These are phyloP conservation scores for Platysteira castanea DNA, from an alignment of 2,113 vertebrate genomes.

Conservation along the genomic window DNA sequence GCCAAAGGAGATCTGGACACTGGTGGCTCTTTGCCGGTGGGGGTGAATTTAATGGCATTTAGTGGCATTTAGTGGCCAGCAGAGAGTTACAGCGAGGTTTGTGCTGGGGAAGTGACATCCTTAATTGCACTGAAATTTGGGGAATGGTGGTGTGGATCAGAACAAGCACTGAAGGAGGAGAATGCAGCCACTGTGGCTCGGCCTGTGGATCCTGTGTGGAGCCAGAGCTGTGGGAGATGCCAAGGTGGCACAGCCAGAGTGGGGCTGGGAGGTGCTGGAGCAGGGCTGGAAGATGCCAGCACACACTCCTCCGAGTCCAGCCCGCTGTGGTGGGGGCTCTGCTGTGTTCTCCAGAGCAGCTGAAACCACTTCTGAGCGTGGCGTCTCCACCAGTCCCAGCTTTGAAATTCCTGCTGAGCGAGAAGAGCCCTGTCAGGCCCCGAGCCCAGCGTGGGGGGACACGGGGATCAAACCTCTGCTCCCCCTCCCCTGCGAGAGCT, in stretches of 20 bases:
- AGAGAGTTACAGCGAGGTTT: not conserved
- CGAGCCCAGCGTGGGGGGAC: not conserved
- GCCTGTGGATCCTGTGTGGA: rapidly evolving
- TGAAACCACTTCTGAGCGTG: not conserved
- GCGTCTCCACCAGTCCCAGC: rapidly evolving
- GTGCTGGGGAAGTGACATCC: not conserved
- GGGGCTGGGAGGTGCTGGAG: not conserved
- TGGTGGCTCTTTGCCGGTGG: rapidly evolving
- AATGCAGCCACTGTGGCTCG: rapidly evolving
- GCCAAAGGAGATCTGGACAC: not conserved
- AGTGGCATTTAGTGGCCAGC: not conserved
- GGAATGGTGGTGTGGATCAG: not conserved
- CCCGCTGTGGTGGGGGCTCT: rapidly evolving
- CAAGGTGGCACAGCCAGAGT: not conserved
- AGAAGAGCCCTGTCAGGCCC: not conserved
- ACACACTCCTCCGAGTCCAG: not conserved
- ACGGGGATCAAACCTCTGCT: not conserved
- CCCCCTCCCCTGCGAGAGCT: not conserved
- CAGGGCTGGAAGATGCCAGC: not conserved
- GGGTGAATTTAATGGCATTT: not conserved
- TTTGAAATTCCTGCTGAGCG: not conserved
- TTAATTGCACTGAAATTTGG: not conserved
- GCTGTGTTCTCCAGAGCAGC: not conserved
- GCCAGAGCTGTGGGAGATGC: not conserved
- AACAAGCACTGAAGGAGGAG: not conserved